A percentile compares a stretch with the other conserved stretches of the same genome.
Evolutionary conservation across 1,140 invertebrate genomes (phyloP).

Genomic region (Maniola jurtina): DNA sequence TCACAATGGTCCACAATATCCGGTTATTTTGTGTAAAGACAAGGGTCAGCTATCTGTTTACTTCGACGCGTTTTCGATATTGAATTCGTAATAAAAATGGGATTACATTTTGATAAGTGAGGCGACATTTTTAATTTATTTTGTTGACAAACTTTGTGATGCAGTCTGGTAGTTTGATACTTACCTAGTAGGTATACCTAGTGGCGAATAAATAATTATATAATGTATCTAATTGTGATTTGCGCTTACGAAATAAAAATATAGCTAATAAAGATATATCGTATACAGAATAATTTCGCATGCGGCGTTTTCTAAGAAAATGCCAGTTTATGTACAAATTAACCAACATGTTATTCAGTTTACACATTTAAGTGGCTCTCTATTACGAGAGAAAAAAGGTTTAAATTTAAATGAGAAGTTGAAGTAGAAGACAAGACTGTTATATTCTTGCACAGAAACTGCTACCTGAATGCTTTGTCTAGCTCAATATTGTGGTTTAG

Average conservation of each 20-base stretch:
- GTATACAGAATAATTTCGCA: not conserved
- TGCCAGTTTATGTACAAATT: constrained; percentile 10
- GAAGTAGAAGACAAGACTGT: constrained; percentile 33
- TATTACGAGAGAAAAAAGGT: constrained; percentile 11
- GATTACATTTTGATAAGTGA: not conserved
- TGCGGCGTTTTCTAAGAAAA: not conserved
- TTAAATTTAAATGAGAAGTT: constrained; percentile 19
- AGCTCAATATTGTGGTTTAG: constrained; percentile 51
- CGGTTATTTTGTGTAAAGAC: constrained; percentile 25
- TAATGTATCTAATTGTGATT: too few species aligned
- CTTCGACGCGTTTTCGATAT: constrained; percentile 19
- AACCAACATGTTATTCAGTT: not conserved
- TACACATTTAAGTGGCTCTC: constrained; percentile 5
- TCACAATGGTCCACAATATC: constrained; percentile 36
- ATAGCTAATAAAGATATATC: not conserved
- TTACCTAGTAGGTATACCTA: too few species aligned
- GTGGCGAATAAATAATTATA: too few species aligned
- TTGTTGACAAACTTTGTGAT: too few species aligned
- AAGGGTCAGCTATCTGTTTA: constrained; percentile 8
- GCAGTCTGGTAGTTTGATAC: too few species aligned
- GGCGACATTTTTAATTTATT: too few species aligned
- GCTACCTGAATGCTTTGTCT: constrained; percentile 69
- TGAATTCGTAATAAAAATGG: constrained; percentile 3
- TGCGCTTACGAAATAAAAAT: too few species aligned
- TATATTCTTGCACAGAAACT: constrained; percentile 42